These are phyloP conservation scores for Melanerpes formicivorus DNA, from an alignment of 2,113 vertebrate species.

Conservation along the genomic window DNA sequence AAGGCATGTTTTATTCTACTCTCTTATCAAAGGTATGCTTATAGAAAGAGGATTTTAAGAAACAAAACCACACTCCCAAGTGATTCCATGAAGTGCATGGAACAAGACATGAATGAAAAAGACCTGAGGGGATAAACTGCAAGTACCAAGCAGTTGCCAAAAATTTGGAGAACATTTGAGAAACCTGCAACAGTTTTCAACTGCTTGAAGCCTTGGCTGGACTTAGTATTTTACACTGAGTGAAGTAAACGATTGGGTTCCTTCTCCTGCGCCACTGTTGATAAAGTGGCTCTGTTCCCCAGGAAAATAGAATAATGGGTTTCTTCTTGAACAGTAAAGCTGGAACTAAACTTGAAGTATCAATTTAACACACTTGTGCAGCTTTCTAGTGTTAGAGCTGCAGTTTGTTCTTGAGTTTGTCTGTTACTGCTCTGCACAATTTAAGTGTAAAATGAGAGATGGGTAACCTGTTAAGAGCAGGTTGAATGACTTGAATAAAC, in stretches of 20 bases:
- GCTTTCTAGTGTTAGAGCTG: not conserved
- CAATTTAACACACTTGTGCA: not conserved
- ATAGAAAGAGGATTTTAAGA: not conserved
- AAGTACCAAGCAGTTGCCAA: not conserved
- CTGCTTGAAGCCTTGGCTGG: not conserved
- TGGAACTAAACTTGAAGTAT: not conserved
- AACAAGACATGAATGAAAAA: not conserved
- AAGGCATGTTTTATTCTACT: constrained; percentile 35
- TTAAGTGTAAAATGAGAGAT: not conserved
- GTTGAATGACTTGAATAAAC: not conserved
- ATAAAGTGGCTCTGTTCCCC: not conserved
- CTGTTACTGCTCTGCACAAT: too few relatives aligned
- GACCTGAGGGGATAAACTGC: not conserved
- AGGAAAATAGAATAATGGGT: not conserved
- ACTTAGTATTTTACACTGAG: not conserved
- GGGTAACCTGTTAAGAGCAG: not conserved
- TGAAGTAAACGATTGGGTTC: not conserved
- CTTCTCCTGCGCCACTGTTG: not conserved
- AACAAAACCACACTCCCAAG: not conserved
- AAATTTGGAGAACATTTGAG: not conserved
- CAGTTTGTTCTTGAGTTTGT: not conserved
- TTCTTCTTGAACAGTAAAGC: not conserved
- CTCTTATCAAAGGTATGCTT: not conserved
- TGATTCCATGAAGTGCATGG: not conserved
- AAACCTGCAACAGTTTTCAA: not conserved